A percentile compares a stretch with the other conserved stretches of the same genome.
Evolutionary conservation across 2,113 vertebrate species (phyloP).

Genomic region (Heloderma charlesbogerti): DNA sequence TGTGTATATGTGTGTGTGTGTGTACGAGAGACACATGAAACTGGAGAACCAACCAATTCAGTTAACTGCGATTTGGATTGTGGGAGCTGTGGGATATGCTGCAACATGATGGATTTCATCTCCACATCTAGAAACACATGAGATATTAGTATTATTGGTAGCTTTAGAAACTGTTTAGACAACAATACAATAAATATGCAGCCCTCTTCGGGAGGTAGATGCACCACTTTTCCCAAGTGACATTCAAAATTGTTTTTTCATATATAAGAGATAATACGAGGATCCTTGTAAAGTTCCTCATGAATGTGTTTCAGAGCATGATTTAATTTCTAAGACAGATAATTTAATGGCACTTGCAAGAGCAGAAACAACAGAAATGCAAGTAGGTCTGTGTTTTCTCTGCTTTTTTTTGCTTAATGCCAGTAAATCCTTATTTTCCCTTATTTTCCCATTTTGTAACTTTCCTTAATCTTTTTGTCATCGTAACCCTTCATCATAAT

Average conservation of each 20-base stretch:
- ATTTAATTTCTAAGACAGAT: conserved; percentile 29
- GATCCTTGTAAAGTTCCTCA: conserved; percentile 23
- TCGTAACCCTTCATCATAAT: conserved; percentile 6
- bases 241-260: conserved; percentile 33
- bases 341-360: background rate
- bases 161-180: background rate
- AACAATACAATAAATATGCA: background rate
- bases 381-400: conserved; percentile 5
- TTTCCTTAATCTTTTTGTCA: conserved; percentile 30
- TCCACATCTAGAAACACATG: background rate
- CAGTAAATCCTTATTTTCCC: background rate
- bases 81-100: background rate
- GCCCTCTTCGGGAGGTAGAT: background rate
- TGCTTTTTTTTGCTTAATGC: conserved; percentile 25
- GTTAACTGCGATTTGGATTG: background rate
- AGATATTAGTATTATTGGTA: background rate
- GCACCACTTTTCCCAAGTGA: conserved; percentile 6
- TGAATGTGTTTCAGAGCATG: conserved; percentile 5
- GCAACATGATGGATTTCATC: background rate
- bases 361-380: background rate
- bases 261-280: conserved; percentile 41
- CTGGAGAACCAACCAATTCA: background rate
- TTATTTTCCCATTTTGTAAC: background rate
- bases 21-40: background rate
- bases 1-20: no score